Evolutionary conservation across 1,140 invertebrate genomes (phyloP), one percentile per base, ranked within the genome.

Genomic region (Camponotus pennsylvanicus): DNA sequence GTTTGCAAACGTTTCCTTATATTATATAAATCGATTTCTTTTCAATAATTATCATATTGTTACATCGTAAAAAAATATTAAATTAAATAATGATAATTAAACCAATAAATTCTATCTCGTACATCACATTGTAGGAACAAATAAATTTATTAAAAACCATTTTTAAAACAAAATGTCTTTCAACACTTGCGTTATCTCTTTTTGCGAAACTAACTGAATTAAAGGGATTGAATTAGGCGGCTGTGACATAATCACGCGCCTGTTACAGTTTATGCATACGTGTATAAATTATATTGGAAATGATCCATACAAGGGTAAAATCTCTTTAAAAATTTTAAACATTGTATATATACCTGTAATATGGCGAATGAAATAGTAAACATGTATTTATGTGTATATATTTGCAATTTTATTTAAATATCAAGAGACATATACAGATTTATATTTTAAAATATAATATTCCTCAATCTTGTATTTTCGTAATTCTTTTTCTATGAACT

Each of bases 31-130:
- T 78, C 27, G 21, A 37, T 75, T 18, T 42, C 52, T 70, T 83
- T 13, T 40, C 18, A 61, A 45, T 75, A 71, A 57, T 59, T 45
- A 32, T 61, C 37, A 75, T 61, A 27, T 73, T 61, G 5, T 37
- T 37, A 49, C 27, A 40, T 59, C 34, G 21, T 61, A 9, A 34
- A 45, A 32, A 27, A 63, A 42, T 77, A 21, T 8, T 40, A 59
- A 4, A 52, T 49, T 77, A 55, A 77, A 37, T 3, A n/a, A 42
- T 7, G 8, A 52, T 7, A 3, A 73, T 71, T 59, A 42, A 57
- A 73, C 2, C 3, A 73, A 64, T 63, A 49, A 64, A 78, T 66
- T 66, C 21, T 83, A 59, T 75, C n/a, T 9, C 7, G 21, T 21
- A 27, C 42, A 21, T 61, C 7, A 83, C 11, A 4, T 61, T 1